These are phyloP conservation scores for Branchinecta sandiegonensis DNA, from an alignment of 2,888 invertebrate species.

Conservation along the genomic window DNA sequence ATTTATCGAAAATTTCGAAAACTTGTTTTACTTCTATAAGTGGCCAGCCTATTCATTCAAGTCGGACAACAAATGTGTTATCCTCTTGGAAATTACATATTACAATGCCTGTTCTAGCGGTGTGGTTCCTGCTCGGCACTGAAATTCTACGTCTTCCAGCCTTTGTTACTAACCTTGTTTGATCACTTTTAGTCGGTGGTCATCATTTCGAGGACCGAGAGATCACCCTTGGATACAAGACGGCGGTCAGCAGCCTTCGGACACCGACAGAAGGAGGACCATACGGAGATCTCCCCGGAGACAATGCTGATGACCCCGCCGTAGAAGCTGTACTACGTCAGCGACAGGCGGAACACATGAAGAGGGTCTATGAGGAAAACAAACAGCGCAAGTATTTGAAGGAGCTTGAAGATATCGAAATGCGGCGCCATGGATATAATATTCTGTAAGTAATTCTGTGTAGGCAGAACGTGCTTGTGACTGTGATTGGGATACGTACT, in stretches of 20 bases:
- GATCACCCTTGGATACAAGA: constrained; percentile 84
- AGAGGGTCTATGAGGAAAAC: constrained; percentile 74
- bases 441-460: constrained; percentile 47
- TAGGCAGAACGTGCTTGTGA: too few species aligned
- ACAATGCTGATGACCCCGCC: constrained; percentile 12
- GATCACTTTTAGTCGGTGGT: constrained; percentile 17
- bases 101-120: too few species aligned
- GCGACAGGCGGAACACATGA: constrained; percentile 80
- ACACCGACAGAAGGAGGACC: constrained; percentile 61
- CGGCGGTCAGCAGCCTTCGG: constrained; percentile 51
- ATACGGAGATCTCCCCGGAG: constrained; percentile 33
- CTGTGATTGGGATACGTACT: too few species aligned
- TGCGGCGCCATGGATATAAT: constrained; percentile 82
- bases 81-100: too few species aligned
- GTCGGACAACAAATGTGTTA: too few species aligned
- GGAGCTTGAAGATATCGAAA: constrained; percentile 86
- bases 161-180: neutral
- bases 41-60: too few species aligned
- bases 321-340: constrained; percentile 67
- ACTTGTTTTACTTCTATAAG: too few species aligned
- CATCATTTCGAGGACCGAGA: constrained; percentile 80
- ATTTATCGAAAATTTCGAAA: too few species aligned
- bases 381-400: constrained; percentile 76
- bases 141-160: neutral
- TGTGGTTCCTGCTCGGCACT: too few species aligned